Evolutionary conservation across 2,888 invertebrate genomes (phyloP), one percentile per base, ranked within the genome.

Genomic region (Netelia inedita): DNA sequence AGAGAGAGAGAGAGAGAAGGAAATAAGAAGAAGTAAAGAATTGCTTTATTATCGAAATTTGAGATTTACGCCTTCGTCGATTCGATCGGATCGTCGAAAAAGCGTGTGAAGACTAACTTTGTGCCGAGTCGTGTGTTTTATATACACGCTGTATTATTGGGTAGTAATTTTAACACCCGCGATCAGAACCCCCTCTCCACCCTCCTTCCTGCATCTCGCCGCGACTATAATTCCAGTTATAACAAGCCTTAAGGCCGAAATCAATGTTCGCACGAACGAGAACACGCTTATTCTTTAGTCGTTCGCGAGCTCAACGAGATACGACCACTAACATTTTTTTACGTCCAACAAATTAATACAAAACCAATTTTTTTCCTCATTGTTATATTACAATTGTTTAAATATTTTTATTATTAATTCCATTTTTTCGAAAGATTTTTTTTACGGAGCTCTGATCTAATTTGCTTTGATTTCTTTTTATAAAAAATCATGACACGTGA

Each of bases 141-240:
- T 35, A 63, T 43, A 61, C 69, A 71, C 10, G 69, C 21, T 59
- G 50, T 23, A 71, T 72, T 78, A 73, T 75, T 66, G 82, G 86
- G 85, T 86, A 87, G 86, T 87, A 89, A 89, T 89, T 89, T 90
- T 86, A 87, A 89, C 88, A 88, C 88, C 86, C 85, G 73, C 84
- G 69, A 68, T 74, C 59, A n/a, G 46, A 16, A 46, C 23, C 72
- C 71, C 19, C 65, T 43, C 71, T 43, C 50, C n/a, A n/a, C 3
- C n/a, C 11, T 19, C 35, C 3, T 57, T 46, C 57, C 21, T 35
- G n/a, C 65, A 35, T 5, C 35, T 35, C 35, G 35, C 35, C 35
- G 53, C 82, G 21, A 59, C 61, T 55, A 79, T 90, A 89, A 90
- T 88, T 80, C 86, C 80, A 87, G 75, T 78, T 69, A 76, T 71